Evolutionary conservation across 30 jellyfish, hydroid and myxozoan genomes (phyloP).

Genomic region (Aurelia sp.): DNA sequence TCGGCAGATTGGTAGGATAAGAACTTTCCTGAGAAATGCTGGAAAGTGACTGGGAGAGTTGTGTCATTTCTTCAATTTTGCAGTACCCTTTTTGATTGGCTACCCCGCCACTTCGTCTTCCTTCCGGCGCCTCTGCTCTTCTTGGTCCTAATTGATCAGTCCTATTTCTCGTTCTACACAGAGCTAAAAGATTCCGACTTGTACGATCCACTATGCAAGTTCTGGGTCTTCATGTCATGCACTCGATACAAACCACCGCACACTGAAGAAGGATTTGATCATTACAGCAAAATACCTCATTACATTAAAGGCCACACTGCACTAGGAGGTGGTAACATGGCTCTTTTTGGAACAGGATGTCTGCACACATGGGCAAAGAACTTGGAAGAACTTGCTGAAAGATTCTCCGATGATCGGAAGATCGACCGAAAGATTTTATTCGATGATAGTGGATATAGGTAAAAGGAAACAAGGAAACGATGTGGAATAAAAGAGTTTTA

Average conservation of each 20-base stretch:
- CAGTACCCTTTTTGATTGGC: too few species aligned
- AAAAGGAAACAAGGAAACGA: not conserved
- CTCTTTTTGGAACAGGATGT: slow-evolving; percentile 95
- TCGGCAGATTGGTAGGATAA: too few species aligned
- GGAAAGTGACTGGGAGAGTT: too few species aligned
- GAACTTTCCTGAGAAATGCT: too few species aligned
- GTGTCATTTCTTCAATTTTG: too few species aligned
- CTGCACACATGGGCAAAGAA: slow-evolving; percentile 93
- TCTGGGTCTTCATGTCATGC: slow-evolving; percentile 93
- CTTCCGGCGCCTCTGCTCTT: too few species aligned
- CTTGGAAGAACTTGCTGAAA: slow-evolving; percentile 66
- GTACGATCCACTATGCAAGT: slow-evolving; percentile 73
- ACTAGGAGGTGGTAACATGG: slow-evolving; percentile 94
- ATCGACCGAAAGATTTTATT: slow-evolving; percentile 72
- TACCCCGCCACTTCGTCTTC: too few species aligned
- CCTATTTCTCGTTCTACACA: not conserved
- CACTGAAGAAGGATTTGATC: slow-evolving; percentile 52
- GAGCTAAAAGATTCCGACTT: slow-evolving; percentile 64
- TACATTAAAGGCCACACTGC: slow-evolving; percentile 94
- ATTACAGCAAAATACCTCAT: slow-evolving; percentile 35
- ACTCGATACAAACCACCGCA: slow-evolving; percentile 86
- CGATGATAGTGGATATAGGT: slow-evolving; percentile 96
- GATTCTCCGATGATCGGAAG: slow-evolving; percentile 70
- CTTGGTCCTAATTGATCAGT: too few species aligned
- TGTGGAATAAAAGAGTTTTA: too few species aligned